Conservation (phyloP, 2,888 invertebrate species). For the Heteromurus nitidus region DNA sequence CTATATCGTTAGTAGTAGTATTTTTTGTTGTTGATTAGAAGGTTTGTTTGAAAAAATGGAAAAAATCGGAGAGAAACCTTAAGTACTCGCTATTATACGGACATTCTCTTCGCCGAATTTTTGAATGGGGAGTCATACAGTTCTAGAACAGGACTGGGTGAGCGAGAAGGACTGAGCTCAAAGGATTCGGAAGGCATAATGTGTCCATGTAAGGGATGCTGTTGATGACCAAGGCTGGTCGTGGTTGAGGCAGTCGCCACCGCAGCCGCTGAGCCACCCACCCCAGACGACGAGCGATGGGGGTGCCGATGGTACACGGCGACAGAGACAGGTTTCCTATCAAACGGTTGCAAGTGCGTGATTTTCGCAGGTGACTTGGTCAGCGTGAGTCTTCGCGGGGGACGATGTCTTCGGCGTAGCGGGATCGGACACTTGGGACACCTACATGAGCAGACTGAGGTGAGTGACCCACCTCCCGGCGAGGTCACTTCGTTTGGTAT, state of each 20-base stretch:
- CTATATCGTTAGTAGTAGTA: no score
- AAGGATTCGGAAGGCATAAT: slow-evolving; percentile 73
- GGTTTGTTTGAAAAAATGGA: no score
- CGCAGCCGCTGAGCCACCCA: slow-evolving; percentile 50
- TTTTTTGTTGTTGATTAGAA: no score
- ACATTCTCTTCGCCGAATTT: slow-evolving; percentile 72
- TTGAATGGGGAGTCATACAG: slow-evolving; percentile 72
- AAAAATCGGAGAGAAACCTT: not conserved
- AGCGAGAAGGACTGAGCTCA: slow-evolving; percentile 72
- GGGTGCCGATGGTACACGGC: slow-evolving; percentile 73
- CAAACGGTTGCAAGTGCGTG: slow-evolving; percentile 70
- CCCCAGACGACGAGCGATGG: slow-evolving; percentile 54
- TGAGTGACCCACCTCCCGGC: slow-evolving; percentile 71
- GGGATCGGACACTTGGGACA: slow-evolving; percentile 73
- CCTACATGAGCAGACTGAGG: slow-evolving; percentile 75
- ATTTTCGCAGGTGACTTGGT: slow-evolving; percentile 73
- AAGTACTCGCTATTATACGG: slow-evolving; percentile 63
- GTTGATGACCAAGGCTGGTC: slow-evolving; percentile 53
- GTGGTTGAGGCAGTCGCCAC: slow-evolving; percentile 57
- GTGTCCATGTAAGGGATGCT: slow-evolving; percentile 65
- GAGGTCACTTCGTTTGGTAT: slow-evolving; percentile 77
- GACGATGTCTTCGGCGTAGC: slow-evolving; percentile 68
- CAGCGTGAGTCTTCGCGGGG: slow-evolving; percentile 71
- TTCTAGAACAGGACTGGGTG: slow-evolving; percentile 72
- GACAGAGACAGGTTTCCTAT: slow-evolving; percentile 70